Base-by-base conservation (phyloP, 2,113 vertebrate species). In the Pseudopodoces humilis region DNA sequence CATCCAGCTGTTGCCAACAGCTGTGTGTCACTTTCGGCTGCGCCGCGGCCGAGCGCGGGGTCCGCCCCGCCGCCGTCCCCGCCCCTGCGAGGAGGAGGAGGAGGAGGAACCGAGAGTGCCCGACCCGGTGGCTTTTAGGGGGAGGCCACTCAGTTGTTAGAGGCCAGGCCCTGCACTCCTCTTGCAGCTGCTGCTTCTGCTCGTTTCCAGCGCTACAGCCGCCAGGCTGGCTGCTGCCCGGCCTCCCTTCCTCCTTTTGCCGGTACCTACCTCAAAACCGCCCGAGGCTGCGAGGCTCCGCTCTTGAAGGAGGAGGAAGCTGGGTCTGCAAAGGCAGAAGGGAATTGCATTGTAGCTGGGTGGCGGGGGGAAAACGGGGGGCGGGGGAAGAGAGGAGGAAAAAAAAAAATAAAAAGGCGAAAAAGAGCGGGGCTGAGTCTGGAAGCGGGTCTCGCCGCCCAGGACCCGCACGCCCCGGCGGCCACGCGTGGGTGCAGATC, bases 1-100 rank as follows among this genome's bases (percentile, higher is more conserved):
- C 39, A 88, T 58, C 88, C 97, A 98, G 98, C 97, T 98, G 98
- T 92, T 97, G 83, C 28, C 80, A 82, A 88, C 98, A 98, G 97
- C 98, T 98, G 98, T 87, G 88, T 86, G 24, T 64, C 86, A 94
- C 88, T 76, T 92, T 87, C 96, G 95, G 94, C 91, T 9, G 84
- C 80, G 83, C 91, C 81, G 70, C 83, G 94, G 97, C 64, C 83
- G 65, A 95, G 68, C 33, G 69, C 80, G 43, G 80, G 92, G 88
- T 88, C 91, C 84, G 84, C 92, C 93, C 86, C 67, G 10, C 68
- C 30, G 67, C 64, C 63, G 92, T 81, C 87, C 95, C 96, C 86
- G 79, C 92, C 92, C 92, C 95, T 81, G 84, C 71, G 33, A 55
- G 64, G 44, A 71, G 77, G 60, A 49, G 94, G 94, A 90, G 94